These are phyloP conservation scores for Aldrovandia affinis DNA, from an alignment of 2,797 vertebrate species.

Conservation along the genomic window DNA sequence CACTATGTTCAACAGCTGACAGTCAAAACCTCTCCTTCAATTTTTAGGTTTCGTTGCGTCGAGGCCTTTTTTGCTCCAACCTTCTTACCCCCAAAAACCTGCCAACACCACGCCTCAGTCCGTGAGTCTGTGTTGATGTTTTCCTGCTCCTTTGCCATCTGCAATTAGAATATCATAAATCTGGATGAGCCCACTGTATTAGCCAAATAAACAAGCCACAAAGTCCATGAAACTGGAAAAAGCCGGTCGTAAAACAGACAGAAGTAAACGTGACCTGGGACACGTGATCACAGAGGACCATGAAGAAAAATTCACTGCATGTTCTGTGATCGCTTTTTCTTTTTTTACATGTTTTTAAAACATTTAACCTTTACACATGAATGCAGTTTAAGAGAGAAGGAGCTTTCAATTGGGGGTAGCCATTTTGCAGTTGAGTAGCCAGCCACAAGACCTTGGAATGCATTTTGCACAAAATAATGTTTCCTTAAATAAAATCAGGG, in stretches of 20 bases:
- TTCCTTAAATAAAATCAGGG: slow-evolving; percentile 70
- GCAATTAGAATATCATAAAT: neutral
- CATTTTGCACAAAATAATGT: slow-evolving; percentile 55
- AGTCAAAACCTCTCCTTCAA: neutral
- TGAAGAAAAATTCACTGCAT: slow-evolving; percentile 47
- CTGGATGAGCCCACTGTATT: neutral
- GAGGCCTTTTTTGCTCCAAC: no score
- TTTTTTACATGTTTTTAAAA: slow-evolving; percentile 56
- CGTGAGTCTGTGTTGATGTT: neutral
- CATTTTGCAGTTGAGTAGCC: slow-evolving; percentile 50
- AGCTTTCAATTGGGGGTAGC: slow-evolving; percentile 57
- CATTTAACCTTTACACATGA: slow-evolving; percentile 47
- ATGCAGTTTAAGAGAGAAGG: slow-evolving; percentile 51
- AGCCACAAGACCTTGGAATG: slow-evolving; percentile 58
- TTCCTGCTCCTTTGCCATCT: neutral
- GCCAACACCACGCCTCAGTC: neutral
- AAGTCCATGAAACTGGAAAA: neutral
- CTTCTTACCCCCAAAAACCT: neutral
- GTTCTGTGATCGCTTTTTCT: slow-evolving; percentile 45
- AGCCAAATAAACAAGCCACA: neutral
- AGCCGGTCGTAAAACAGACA: slow-evolving; percentile 9
- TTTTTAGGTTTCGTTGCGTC: neutral
- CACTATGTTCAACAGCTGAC: neutral
- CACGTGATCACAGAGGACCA: neutral
- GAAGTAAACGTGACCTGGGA: neutral